Percentiles rank a stretch among this genome's conserved stretches.
phyloP scores from a whole-genome alignment of 2,797 vertebrate species.

The Psittacula echo region DNA sequence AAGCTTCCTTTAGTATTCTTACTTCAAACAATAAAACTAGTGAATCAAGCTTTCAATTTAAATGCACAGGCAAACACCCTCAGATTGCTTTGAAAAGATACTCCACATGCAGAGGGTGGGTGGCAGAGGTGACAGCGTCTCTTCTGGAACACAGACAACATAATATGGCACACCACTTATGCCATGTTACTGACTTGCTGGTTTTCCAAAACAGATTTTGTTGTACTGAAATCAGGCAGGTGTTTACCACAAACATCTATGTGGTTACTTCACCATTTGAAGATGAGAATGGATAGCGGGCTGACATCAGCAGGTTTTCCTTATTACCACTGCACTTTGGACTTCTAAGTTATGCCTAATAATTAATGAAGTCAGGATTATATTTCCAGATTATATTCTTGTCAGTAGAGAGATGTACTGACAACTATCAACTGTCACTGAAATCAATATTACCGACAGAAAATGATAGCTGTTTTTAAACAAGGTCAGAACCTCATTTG shows the following conservation, averaged over 20 bases:
- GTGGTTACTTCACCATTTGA: background rate
- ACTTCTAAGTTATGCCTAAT: background rate
- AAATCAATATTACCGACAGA: background rate
- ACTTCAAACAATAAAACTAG: background rate
- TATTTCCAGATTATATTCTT: background rate
- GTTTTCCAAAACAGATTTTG: background rate
- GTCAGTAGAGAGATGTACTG: background rate
- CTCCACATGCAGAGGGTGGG: constrained; percentile 6
- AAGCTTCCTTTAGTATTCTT: constrained; percentile 4
- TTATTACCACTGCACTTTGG: background rate
- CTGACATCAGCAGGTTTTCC: background rate
- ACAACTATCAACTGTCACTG: background rate
- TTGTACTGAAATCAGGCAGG: background rate
- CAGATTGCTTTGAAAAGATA: constrained; percentile 29
- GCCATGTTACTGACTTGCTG: background rate
- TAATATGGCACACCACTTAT: background rate
- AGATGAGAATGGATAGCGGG: background rate
- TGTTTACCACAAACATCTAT: background rate
- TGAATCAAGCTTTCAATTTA: constrained; percentile 18
- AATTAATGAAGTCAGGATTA: background rate
- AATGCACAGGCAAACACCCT: constrained; percentile 10
- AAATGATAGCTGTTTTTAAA: background rate
- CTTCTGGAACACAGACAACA: background rate
- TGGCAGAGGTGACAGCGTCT: constrained; percentile 33
- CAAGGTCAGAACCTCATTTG: background rate